Evolutionary conservation across 1,140 invertebrate genomes (phyloP).

Genomic region (Eueides isabella): DNA sequence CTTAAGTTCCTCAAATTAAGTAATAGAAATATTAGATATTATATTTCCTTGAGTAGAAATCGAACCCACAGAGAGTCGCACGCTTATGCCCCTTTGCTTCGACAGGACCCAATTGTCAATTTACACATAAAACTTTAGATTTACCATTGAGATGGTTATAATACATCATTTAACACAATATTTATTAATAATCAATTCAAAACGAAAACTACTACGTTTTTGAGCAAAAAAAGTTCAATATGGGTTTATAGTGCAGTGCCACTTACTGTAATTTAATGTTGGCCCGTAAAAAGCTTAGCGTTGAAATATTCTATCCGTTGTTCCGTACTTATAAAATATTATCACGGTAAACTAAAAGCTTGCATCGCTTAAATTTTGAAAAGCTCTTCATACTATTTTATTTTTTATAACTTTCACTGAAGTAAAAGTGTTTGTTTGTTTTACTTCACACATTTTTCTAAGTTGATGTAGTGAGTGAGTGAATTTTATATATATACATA

Average conservation of each 20-base stretch:
- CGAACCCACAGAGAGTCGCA: too few species aligned
- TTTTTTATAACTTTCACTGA: background rate
- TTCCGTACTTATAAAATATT: background rate
- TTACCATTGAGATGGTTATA: too few species aligned
- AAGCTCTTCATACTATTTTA: background rate
- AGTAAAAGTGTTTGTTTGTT: background rate
- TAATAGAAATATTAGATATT: too few species aligned
- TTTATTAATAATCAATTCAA: too few species aligned
- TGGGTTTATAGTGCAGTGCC: background rate
- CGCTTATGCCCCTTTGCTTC: too few species aligned
- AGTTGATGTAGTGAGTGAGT: background rate
- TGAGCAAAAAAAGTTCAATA: background rate
- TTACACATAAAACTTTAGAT: too few species aligned
- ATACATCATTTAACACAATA: too few species aligned
- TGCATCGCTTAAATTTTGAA: background rate
- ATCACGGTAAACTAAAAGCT: background rate
- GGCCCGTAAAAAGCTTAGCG: background rate
- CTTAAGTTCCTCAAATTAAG: too few species aligned
- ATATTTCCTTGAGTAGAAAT: too few species aligned
- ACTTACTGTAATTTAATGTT: background rate
- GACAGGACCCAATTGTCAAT: too few species aligned
- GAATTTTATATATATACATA: background rate
- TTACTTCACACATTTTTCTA: background rate
- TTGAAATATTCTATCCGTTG: constrained; percentile 5
- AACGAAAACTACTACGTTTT: too few species aligned